Evolutionary conservation across 2,113 vertebrate genomes (phyloP).

Genomic region (Poeciliopsis turrubarensis): DNA sequence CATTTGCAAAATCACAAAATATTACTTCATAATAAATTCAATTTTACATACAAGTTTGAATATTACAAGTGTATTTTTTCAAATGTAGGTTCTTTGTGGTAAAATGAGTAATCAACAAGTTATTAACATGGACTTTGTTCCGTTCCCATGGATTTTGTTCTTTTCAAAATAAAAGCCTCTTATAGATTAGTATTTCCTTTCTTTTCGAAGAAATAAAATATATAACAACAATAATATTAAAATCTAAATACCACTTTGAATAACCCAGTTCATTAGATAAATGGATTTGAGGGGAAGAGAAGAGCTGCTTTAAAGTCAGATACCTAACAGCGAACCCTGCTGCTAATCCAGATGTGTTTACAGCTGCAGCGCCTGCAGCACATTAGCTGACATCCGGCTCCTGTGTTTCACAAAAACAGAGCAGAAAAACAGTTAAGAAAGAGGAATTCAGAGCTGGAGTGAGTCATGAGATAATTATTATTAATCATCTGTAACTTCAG

Average conservation of each 20-base stretch:
- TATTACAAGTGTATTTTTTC: background rate
- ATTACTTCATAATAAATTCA: background rate
- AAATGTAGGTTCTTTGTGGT: background rate
- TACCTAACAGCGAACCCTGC: background rate
- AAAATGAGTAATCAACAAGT: background rate
- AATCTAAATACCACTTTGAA: background rate
- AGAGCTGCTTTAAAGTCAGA: constrained; percentile 3
- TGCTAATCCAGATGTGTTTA: constrained; percentile 44
- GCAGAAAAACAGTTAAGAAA: constrained; percentile 16
- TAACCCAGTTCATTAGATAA: background rate
- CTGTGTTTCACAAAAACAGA: constrained; percentile 25
- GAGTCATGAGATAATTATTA: background rate
- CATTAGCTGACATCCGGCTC: constrained; percentile 45
- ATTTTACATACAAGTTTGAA: background rate
- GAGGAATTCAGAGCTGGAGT: constrained; percentile 35
- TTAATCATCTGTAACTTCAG: background rate
- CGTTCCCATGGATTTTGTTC: too few relatives aligned
- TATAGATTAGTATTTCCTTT: background rate
- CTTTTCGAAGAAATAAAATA: too few relatives aligned
- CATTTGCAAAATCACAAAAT: background rate
- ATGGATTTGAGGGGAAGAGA: constrained; percentile 7
- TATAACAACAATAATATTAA: background rate
- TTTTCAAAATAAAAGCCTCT: background rate
- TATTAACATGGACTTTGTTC: background rate
- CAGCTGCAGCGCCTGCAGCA: constrained; percentile 43